Evolutionary conservation across 2,113 vertebrate species (phyloP).

Genomic region (Heterochromis multidens): DNA sequence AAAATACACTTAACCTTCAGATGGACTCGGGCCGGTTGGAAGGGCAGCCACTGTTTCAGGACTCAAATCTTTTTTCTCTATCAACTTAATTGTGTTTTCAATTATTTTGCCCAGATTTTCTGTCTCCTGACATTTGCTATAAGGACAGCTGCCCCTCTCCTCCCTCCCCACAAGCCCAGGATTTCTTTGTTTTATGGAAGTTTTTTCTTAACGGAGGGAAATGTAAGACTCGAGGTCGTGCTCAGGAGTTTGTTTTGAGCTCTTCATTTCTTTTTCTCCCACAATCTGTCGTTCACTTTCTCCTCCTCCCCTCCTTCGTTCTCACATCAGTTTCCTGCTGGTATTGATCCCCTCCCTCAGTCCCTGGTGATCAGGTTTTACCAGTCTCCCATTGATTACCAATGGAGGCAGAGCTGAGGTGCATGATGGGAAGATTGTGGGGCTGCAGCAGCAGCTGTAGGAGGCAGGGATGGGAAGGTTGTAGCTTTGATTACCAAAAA

Average conservation of each 20-base stretch:
- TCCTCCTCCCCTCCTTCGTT: conserved; percentile 13
- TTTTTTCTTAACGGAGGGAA: neutral
- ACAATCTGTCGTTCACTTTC: conserved; percentile 6
- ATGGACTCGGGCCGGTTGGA: conserved; percentile 34
- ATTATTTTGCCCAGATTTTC: conserved; percentile 62
- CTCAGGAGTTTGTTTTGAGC: neutral
- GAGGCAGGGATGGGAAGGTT: conserved; percentile 17
- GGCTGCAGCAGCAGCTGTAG: neutral
- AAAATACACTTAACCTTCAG: conserved; percentile 73
- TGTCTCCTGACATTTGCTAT: conserved; percentile 63
- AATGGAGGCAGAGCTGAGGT: conserved; percentile 50
- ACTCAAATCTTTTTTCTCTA: conserved; percentile 63
- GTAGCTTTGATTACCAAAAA: conserved; percentile 7
- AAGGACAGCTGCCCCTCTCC: conserved; percentile 1
- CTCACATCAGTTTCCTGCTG: conserved; percentile 59
- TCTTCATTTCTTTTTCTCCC: conserved; percentile 4
- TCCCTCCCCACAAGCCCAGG: neutral
- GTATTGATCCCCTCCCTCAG: conserved; percentile 52
- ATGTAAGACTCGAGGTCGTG: neutral
- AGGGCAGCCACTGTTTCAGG: conserved; percentile 46
- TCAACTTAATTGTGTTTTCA: conserved; percentile 72
- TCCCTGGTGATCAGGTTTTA: conserved; percentile 69
- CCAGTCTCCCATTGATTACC: conserved; percentile 68
- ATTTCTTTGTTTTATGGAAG: conserved; percentile 11
- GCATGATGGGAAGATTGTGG: conserved; percentile 48